Percentiles rank a stretch among this genome's conserved stretches.
Conservation (phyloP, 2,113 vertebrate genomes). For the Pterocles gutturalis region DNA sequence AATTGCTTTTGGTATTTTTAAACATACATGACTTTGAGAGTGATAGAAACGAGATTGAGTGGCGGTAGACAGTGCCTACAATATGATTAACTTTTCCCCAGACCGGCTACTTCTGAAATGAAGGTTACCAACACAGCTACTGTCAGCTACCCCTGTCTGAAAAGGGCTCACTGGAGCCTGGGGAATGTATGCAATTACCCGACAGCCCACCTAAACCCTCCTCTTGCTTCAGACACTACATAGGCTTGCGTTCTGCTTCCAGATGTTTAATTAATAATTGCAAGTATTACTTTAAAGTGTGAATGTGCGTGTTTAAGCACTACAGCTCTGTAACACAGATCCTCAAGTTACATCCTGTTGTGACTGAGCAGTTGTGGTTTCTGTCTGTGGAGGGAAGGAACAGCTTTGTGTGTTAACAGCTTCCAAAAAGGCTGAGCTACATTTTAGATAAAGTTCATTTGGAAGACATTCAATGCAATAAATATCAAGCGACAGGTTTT, state of each 20-base stretch:
- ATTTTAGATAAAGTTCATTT: slow-evolving; percentile 47
- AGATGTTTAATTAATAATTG: neutral
- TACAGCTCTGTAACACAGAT: neutral
- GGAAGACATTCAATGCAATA: slow-evolving; percentile 54
- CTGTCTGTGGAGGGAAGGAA: slow-evolving; percentile 33
- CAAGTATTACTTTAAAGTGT: neutral
- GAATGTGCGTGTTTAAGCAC: neutral
- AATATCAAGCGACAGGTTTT: slow-evolving; percentile 27
- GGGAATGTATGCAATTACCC: neutral
- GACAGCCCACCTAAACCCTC: neutral
- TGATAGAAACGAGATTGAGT: slow-evolving; percentile 52
- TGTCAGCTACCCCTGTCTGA: slow-evolving; percentile 34
- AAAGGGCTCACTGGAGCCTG: slow-evolving; percentile 3
- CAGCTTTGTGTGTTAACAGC: neutral
- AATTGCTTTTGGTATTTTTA: slow-evolving; percentile 70
- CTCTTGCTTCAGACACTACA: neutral
- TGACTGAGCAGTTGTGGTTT: slow-evolving; percentile 28
- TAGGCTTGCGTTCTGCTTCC: neutral
- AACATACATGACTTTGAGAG: slow-evolving; percentile 62
- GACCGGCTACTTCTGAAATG: slow-evolving; percentile 62
- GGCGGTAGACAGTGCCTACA: slow-evolving; percentile 1
- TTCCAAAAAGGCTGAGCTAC: neutral
- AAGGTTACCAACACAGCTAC: slow-evolving; percentile 44
- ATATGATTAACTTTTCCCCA: slow-evolving; percentile 66
- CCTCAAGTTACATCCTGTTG: neutral